These are phyloP conservation scores for Blastomussa wellsi DNA, from an alignment of 92 coral and sea anemone species.

Conservation along the genomic window DNA sequence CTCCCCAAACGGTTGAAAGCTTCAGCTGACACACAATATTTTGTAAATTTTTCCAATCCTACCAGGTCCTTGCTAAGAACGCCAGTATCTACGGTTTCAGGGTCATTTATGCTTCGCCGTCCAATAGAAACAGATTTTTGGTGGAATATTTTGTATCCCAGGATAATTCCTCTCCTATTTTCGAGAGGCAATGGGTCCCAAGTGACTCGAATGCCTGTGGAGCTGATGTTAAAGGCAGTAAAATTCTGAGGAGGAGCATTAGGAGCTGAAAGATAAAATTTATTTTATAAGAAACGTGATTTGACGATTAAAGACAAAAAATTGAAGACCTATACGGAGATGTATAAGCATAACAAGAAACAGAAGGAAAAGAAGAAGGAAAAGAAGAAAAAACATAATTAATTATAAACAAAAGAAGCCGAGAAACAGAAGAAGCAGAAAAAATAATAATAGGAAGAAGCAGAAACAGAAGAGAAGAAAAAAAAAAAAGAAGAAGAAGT, in stretches of 20 bases:
- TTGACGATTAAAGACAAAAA: no score
- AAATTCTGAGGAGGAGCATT: constrained; percentile 36
- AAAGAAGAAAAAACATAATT: background rate
- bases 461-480: no score
- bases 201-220: constrained; percentile 14
- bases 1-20: constrained; percentile 55
- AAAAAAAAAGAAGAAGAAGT: no score
- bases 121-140: background rate
- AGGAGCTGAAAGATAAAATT: constrained; percentile 4
- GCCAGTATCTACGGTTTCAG: background rate
- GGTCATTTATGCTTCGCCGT: background rate
- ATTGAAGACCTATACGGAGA: no score
- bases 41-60: constrained; percentile 44
- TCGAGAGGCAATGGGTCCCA: constrained; percentile 28
- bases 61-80: background rate
- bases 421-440: no score
- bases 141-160: constrained; percentile 19
- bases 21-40: constrained; percentile 33
- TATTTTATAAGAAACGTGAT: no score
- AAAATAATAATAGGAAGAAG: no score
- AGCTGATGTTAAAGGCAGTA: background rate
- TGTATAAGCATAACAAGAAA: background rate
- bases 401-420: no score
- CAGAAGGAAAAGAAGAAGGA: background rate
- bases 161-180: constrained; percentile 23